These are phyloP conservation scores for Drosophila kanekoi DNA, from an alignment of 2,888 invertebrate species.

Conservation along the genomic window DNA sequence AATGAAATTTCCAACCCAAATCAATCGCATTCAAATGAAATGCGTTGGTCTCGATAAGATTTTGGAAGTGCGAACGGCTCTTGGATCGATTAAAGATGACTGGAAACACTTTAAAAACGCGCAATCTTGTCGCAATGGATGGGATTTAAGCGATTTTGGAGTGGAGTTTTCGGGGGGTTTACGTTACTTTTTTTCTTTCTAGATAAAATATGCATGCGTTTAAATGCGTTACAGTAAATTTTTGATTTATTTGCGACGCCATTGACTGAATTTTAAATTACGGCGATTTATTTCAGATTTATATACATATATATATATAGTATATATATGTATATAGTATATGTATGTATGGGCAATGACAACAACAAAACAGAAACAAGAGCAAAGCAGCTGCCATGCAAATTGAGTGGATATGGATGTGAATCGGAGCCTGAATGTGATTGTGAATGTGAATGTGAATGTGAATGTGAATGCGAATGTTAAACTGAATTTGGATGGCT, in stretches of 20 bases:
- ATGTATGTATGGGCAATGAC: slow-evolving; percentile 16
- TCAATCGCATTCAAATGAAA: not conserved
- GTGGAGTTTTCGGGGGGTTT: not conserved
- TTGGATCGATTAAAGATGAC: not conserved
- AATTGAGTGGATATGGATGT: slow-evolving; percentile 54
- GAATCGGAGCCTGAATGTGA: slow-evolving; percentile 26
- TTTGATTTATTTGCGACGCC: slow-evolving; percentile 78
- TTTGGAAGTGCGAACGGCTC: not conserved
- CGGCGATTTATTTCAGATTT: slow-evolving; percentile 73
- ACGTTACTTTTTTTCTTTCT: slow-evolving; percentile 21
- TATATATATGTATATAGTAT: too few relatives aligned
- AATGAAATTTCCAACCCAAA: slow-evolving; percentile 2
- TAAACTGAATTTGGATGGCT: slow-evolving; percentile 21
- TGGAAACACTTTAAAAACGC: slow-evolving; percentile 4
- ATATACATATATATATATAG: slow-evolving; percentile 18
- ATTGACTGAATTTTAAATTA: slow-evolving; percentile 77
- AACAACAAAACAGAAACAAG: slow-evolving; percentile 14
- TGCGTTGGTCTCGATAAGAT: not conserved
- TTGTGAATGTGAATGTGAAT: slow-evolving; percentile 1
- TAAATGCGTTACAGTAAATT: slow-evolving; percentile 78
- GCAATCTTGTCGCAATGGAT: slow-evolving; percentile 1
- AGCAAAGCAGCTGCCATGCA: slow-evolving; percentile 62
- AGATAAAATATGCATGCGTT: slow-evolving; percentile 72
- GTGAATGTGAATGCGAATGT: slow-evolving; percentile 2
- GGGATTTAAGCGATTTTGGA: not conserved